phyloP scores from a whole-genome alignment of 2,113 vertebrate species.

The Rafetus swinhoei region DNA sequence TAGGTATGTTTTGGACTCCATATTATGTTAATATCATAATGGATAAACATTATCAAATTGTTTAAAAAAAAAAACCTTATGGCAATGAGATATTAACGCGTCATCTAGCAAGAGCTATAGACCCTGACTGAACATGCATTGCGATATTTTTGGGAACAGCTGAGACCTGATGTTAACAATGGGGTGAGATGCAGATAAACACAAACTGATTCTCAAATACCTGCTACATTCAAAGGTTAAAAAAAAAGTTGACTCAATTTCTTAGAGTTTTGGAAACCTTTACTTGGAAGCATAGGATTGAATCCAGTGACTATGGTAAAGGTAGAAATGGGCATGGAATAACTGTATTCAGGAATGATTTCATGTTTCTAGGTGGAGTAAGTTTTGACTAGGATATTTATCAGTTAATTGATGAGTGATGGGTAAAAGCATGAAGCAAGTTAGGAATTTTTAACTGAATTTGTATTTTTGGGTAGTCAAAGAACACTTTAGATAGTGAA shows the following conservation, averaged over 20 bases:
- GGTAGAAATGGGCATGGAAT: background rate
- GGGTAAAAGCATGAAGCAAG: background rate
- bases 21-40: background rate
- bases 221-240: background rate
- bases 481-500: background rate
- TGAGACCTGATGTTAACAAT: background rate
- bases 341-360: background rate
- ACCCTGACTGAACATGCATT: background rate
- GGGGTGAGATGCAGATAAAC: background rate
- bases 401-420: background rate
- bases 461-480: background rate
- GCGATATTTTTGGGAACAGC: background rate
- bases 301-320: background rate
- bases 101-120: background rate
- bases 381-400: background rate
- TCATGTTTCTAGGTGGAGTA: background rate
- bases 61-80: background rate
- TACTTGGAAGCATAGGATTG: background rate
- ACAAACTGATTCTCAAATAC: background rate
- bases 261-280: background rate
- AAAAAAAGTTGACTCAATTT: background rate
- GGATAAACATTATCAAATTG: background rate
- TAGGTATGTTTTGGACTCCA: background rate
- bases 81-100: background rate
- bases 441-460: background rate